Evolutionary conservation across 2,797 vertebrate species (phyloP), one percentile per base, ranked within the genome.

Genomic region (Benthosema pterotum): DNA sequence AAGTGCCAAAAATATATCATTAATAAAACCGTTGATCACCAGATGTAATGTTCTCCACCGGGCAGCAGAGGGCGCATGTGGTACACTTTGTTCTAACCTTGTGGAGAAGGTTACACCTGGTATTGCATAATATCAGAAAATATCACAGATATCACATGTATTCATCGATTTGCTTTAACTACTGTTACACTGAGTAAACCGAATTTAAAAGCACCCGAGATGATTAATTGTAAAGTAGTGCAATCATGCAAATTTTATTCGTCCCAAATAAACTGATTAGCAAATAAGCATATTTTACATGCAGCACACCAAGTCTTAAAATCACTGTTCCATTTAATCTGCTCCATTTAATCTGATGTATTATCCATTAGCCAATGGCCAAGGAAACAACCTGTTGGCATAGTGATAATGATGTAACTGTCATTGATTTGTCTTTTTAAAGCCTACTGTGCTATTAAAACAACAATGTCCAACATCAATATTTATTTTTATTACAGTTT

Each of bases 51-150:
- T 1, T 2, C 22, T 0, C 8, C 1, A 45, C 14, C 0, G 0
- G 47, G 28, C 89, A 76, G 72, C 77, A 90, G 89, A 58, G 56
- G 89, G 84, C 82, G 79, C 55, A 0, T 53, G 32, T 28, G 1
- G 3, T 15, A 52, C 54, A 71, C 14, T 74, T 75, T 70, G 52
- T 11, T 18, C 54, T 71, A 77, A 76, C 86, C 85, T 81, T 72
- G 15, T 68, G 69, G 52, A 18, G 67, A 74, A 83, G 87, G 85
- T 85, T 86, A 83, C 77, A 72, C 75, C 64, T 59, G 74, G 80
- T 72, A 72, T 91, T 89, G 81, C 87, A 80, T 89, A 90, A 90
- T 80, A 71, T 58, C 80, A 87, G 80, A 81, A 75, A 85, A 79
- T 81, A 78, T 72, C 67, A 81, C 69, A 53, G 48, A 65, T 18